Percentiles rank a stretch among this genome's conserved stretches.
Evolutionary conservation across 2,797 vertebrate genomes (phyloP).

Genomic region (Clangula hyemalis): DNA sequence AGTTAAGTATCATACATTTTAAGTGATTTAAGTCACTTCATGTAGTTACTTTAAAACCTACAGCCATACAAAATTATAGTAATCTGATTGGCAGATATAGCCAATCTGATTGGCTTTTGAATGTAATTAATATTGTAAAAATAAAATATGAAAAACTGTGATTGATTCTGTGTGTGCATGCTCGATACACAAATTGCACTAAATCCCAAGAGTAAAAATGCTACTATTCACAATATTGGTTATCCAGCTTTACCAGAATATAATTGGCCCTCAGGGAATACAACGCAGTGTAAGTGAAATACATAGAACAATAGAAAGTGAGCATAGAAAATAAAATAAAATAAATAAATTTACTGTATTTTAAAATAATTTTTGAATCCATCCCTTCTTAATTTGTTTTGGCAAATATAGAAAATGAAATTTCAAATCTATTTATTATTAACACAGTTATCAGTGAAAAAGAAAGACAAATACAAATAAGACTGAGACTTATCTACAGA

Average conservation of each 20-base stretch:
- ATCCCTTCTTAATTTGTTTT: slow-evolving; percentile 1
- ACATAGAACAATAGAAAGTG: neutral
- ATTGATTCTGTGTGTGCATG: neutral
- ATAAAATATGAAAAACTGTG: slow-evolving; percentile 19
- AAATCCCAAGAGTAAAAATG: slow-evolving; percentile 10
- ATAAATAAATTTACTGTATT: neutral
- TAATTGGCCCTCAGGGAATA: slow-evolving; percentile 45
- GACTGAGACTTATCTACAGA: neutral
- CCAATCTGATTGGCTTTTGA: too few species aligned
- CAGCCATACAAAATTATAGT: neutral
- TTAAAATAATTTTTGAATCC: neutral
- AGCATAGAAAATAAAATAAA: neutral
- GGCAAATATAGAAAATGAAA: neutral
- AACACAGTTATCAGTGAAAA: neutral
- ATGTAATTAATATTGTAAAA: slow-evolving; percentile 33
- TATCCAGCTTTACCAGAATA: slow-evolving; percentile 6
- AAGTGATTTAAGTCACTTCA: neutral
- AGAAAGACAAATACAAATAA: neutral
- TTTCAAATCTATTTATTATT: neutral
- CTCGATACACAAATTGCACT: neutral
- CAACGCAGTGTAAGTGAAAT: neutral
- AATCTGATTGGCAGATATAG: slow-evolving; percentile 20
- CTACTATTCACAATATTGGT: slow-evolving; percentile 8
- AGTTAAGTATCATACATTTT: neutral
- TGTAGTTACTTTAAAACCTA: neutral